A percentile compares a stretch with the other conserved stretches of the same genome.
Conservation (phyloP, 2,888 invertebrate genomes). For the Acanthosoma haemorrhoidale region DNA sequence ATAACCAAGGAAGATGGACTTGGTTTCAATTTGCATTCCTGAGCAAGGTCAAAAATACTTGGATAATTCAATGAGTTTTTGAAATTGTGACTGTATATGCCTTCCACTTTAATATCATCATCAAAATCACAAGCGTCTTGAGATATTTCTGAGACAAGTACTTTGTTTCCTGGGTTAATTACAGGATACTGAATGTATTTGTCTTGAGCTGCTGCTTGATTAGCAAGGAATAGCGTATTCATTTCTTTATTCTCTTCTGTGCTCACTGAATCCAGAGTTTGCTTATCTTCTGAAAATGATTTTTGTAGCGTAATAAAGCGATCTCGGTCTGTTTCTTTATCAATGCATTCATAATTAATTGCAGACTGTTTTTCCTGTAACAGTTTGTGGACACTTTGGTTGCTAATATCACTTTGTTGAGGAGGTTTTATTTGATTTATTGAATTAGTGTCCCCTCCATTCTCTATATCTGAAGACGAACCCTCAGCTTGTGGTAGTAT, state of each 20-base stretch:
- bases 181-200: background rate
- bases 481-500: background rate
- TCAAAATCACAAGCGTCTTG: background rate
- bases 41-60: background rate
- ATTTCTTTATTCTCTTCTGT: too few relatives aligned
- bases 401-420: too few relatives aligned
- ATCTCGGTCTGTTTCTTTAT: too few relatives aligned
- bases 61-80: background rate
- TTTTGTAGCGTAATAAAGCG: too few relatives aligned
- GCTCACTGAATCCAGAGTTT: too few relatives aligned
- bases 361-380: too few relatives aligned
- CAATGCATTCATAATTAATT: too few relatives aligned
- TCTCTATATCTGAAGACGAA: too few relatives aligned
- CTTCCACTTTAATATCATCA: background rate
- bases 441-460: background rate
- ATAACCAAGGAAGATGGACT: background rate
- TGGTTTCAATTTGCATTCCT: background rate
- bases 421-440: too few relatives aligned
- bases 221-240: background rate
- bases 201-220: background rate
- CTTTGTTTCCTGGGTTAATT: background rate
- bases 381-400: too few relatives aligned
- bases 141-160: background rate
- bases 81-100: background rate
- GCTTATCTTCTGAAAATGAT: background rate